Base-by-base conservation (phyloP, 2,888 invertebrate genomes). In the Thecophora atra region DNA sequence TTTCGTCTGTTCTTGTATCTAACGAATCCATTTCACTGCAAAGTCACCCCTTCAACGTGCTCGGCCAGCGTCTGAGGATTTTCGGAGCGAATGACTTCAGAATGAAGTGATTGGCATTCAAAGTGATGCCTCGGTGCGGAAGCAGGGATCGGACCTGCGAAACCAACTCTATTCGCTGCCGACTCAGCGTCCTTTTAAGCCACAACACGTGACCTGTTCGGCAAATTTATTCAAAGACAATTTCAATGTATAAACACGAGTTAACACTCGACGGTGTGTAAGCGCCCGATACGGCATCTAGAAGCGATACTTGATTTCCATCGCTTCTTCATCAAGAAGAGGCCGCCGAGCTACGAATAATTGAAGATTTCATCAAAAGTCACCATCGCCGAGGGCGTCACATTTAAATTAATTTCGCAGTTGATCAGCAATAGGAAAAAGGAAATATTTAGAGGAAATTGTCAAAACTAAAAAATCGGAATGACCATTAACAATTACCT, bases 121-220 rank as follows among this genome's bases (percentile, higher is more conserved):
- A 51, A 30, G 37, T 64, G 30, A 67, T 30, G 28, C 30, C 51
- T 51, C n/a, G n/a, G 24, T 54, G 11, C 3, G 21, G 54, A 54
- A 54, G 19, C 21, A 24, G 5, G 51, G 17, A 17, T n/a, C 15
- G 24, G 56, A 56, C 37, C 44, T 11, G n/a, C 30, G 11, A 24
- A 44, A 58, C 68, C 44, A 24, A 37, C 68, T 70, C 54, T 73
- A 72, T 75, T 72, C 71, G 70, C 72, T 72, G 72, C 62, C 72
- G 64, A 66, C 65, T 72, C 51, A 63, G 66, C 67, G 71, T 68
- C 71, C 64, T 70, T 72, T 73, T 82, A 82, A 83, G 84, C 84
- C 83, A 81, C 82, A 83, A 77, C 83, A 84, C 83, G 84, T 84
- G 84, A 77, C 83, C 17, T 37, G 62, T 17, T 70, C 66, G 30